Percentiles rank a stretch among this genome's conserved stretches.
Evolutionary conservation across 2,113 vertebrate species (phyloP).

Genomic region (Equus quagga): DNA sequence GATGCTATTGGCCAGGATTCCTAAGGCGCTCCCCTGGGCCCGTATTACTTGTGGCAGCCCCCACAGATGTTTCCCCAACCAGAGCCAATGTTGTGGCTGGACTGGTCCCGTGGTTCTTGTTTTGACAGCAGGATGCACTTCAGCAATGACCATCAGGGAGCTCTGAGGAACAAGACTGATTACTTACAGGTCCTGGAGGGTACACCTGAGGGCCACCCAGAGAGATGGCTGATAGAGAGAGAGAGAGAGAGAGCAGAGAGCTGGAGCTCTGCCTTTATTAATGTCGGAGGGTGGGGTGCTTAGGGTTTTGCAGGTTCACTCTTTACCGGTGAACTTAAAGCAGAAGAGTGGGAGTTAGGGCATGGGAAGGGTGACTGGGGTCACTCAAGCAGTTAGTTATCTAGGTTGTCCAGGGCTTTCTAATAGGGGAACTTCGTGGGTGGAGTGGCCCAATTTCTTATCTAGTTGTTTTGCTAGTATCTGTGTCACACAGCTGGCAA

Average conservation of each 20-base stretch:
- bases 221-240: too few species aligned
- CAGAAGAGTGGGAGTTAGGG: not conserved
- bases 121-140: not conserved
- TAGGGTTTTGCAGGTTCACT: not conserved
- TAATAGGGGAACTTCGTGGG: not conserved
- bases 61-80: not conserved
- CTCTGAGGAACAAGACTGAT: not conserved
- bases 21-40: not conserved
- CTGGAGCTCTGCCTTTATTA: not conserved
- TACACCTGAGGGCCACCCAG: too few species aligned
- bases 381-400: not conserved
- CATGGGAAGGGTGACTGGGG: not conserved
- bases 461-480: not conserved
- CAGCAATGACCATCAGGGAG: not conserved
- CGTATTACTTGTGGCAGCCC: not conserved
- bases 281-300: not conserved
- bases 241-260: not conserved
- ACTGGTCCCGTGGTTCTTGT: not conserved
- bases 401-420: not conserved
- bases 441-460: not conserved
- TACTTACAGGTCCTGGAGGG: not conserved
- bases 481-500: not conserved
- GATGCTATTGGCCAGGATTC: not conserved
- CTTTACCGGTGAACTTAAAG: not conserved
- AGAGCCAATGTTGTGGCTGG: not conserved